Conservation (phyloP, 2,797 vertebrate species). For the Hypotaenidia okinawae region DNA sequence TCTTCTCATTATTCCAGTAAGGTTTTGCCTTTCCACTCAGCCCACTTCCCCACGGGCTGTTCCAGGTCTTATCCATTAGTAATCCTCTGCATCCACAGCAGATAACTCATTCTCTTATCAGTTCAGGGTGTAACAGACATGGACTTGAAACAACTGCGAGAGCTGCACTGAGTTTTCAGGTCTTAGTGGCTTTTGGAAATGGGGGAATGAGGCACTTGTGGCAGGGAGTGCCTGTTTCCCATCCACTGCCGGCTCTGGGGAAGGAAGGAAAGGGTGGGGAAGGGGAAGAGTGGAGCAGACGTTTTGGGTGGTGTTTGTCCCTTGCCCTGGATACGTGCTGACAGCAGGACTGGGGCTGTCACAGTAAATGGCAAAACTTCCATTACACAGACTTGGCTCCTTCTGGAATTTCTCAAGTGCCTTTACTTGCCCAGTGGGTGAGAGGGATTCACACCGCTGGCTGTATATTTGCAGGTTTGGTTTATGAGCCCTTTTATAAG, state of each 20-base stretch:
- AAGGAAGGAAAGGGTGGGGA: background rate
- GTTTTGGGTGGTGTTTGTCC: background rate
- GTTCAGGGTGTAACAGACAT: background rate
- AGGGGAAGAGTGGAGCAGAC: background rate
- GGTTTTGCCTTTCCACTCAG: background rate
- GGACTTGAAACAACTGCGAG: background rate
- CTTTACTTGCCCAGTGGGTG: slow-evolving; percentile 30
- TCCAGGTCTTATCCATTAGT: background rate
- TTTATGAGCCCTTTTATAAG: background rate
- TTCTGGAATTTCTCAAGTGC: slow-evolving; percentile 18
- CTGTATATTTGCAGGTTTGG: background rate
- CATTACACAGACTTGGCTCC: background rate
- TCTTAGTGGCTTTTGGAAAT: background rate
- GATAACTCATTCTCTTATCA: background rate
- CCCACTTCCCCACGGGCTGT: background rate
- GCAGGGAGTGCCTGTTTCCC: background rate
- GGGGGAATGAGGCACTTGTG: background rate
- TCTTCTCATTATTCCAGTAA: background rate
- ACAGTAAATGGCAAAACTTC: background rate
- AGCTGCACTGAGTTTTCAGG: background rate
- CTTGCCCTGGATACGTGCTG: background rate
- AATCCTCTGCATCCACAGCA: background rate
- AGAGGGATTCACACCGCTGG: slow-evolving; percentile 7
- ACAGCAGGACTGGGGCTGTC: background rate
- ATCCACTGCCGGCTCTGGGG: rapidly evolving